These are phyloP conservation scores for Jordanella pulchra DNA, from an alignment of 2,797 vertebrate genomes.

Conservation along the genomic window DNA sequence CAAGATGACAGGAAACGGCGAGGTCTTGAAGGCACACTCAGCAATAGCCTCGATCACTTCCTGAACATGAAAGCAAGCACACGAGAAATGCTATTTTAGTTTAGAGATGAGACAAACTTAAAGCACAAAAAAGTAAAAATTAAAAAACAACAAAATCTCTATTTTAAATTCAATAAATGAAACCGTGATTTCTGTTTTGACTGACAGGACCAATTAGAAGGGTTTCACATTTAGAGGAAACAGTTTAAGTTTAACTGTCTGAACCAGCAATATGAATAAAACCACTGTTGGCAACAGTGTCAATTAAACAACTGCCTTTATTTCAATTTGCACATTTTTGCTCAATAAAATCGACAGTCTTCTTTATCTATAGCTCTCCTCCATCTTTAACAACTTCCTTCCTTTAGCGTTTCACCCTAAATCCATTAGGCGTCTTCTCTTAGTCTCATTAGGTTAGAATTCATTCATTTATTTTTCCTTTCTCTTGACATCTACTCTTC, in stretches of 20 bases:
- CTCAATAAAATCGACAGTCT: conserved; percentile 44
- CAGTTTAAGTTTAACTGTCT: conserved; percentile 46
- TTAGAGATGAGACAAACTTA: neutral
- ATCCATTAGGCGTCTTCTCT: conserved; percentile 47
- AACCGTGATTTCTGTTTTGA: neutral
- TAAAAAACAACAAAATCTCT: neutral
- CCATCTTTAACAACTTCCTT: conserved; percentile 20
- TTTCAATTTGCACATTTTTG: conserved; percentile 51
- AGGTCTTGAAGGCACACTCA: conserved; percentile 97
- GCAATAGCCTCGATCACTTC: conserved; percentile 97
- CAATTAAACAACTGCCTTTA: conserved; percentile 54
- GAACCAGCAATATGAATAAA: conserved; percentile 53
- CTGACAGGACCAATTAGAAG: conserved; percentile 1
- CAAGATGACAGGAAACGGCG: conserved; percentile 92
- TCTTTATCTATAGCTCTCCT: conserved; percentile 29
- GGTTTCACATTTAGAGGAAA: conserved; percentile 6
- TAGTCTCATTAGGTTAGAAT: conserved; percentile 48
- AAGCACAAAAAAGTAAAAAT: no score
- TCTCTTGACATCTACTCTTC: conserved; percentile 25
- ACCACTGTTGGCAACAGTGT: conserved; percentile 43
- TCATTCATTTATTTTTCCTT: conserved; percentile 17
- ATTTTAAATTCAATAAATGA: neutral
- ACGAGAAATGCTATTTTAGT: neutral
- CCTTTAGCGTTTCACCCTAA: conserved; percentile 31
- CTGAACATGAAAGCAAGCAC: conserved; percentile 63